Evolutionary conservation across 2,888 invertebrate species (phyloP).

Genomic region (Aleiodes alternator): DNA sequence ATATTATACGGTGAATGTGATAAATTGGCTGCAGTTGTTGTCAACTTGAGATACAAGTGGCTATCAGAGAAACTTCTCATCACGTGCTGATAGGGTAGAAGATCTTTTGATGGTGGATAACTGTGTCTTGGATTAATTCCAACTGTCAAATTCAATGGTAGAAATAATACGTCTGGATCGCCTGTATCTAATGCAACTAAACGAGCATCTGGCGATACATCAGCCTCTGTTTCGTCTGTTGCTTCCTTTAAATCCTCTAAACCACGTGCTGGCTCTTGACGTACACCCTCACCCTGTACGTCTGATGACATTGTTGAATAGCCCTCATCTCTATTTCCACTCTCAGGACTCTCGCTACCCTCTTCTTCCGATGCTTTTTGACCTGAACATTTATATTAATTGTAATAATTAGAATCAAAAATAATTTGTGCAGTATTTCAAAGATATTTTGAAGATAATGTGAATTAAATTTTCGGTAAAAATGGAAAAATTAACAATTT

Average conservation of each 20-base stretch:
- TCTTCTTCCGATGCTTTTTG: slow-evolving; percentile 81
- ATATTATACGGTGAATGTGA: slow-evolving; percentile 67
- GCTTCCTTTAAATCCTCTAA: slow-evolving; percentile 86
- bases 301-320: slow-evolving; percentile 91
- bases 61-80: slow-evolving; percentile 86
- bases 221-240: slow-evolving; percentile 83
- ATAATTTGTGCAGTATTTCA: too few relatives aligned
- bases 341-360: slow-evolving; percentile 85
- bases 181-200: slow-evolving; percentile 78
- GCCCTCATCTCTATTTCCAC: slow-evolving; percentile 87
- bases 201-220: slow-evolving; percentile 75
- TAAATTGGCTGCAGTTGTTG: slow-evolving; percentile 76
- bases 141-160: slow-evolving; percentile 81
- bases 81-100: slow-evolving; percentile 84
- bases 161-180: slow-evolving; percentile 82
- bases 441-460: too few relatives aligned
- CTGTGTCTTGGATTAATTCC: slow-evolving; percentile 82
- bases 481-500: too few relatives aligned
- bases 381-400: slow-evolving; percentile 64
- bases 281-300: slow-evolving; percentile 84
- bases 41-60: slow-evolving; percentile 83
- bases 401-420: neutral
- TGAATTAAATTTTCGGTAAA: too few relatives aligned
- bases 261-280: slow-evolving; percentile 79
- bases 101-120: slow-evolving; percentile 83